These are phyloP conservation scores for Lagocephalus sceleratus DNA, from an alignment of 2,797 vertebrate genomes.

Conservation along the genomic window DNA sequence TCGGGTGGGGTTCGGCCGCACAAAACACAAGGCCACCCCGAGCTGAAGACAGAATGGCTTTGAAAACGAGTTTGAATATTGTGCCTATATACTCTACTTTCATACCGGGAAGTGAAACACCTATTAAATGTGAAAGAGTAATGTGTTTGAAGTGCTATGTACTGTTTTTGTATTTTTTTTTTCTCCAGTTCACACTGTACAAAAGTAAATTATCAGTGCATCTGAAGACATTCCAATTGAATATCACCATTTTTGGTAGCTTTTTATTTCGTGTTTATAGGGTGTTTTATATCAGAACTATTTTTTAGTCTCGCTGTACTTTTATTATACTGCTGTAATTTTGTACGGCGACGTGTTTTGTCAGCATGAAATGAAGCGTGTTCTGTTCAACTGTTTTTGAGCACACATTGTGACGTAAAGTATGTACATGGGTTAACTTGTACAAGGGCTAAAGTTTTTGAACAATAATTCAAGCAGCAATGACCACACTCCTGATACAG, in stretches of 20 bases:
- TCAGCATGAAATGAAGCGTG: constrained; percentile 77
- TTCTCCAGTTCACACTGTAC: constrained; percentile 61
- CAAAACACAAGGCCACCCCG: constrained; percentile 7
- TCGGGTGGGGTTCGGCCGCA: constrained; percentile 3
- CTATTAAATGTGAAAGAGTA: constrained; percentile 71
- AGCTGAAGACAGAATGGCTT: constrained; percentile 19
- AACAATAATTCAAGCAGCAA: constrained; percentile 47
- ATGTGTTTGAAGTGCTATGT: constrained; percentile 80
- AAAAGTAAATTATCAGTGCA: constrained; percentile 61
- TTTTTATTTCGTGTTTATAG: constrained; percentile 79
- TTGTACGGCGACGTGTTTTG: constrained; percentile 75
- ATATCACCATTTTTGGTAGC: constrained; percentile 73
- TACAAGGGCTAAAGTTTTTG: constrained; percentile 81
- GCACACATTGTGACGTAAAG: constrained; percentile 71
- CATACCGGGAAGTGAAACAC: constrained; percentile 64
- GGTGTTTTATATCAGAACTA: constrained; percentile 78
- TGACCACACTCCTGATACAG: constrained; percentile 33
- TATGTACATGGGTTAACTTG: constrained; percentile 71
- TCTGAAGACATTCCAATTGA: constrained; percentile 51
- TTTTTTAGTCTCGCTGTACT: constrained; percentile 80
- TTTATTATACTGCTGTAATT: constrained; percentile 75
- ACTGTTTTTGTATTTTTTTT: constrained; percentile 75
- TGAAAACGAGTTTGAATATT: constrained; percentile 59
- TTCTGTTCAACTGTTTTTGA: constrained; percentile 66
- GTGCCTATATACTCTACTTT: constrained; percentile 78